phyloP scores from a whole-genome alignment of 2,888 invertebrate genomes.

The Melieria omissa region DNA sequence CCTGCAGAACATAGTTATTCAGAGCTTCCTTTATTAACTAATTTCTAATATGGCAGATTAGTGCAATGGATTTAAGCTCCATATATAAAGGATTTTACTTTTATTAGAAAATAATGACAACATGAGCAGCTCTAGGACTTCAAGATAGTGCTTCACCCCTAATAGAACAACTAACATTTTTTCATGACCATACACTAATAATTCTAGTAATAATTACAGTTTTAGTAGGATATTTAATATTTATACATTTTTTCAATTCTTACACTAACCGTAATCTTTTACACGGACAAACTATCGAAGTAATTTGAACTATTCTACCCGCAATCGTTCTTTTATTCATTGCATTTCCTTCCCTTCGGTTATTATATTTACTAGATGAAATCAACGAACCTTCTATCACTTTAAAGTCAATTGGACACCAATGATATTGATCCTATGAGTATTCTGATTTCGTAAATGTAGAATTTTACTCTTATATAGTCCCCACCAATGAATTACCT shows the following conservation, averaged over 20 bases:
- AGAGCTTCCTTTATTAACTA: conserved; percentile 71
- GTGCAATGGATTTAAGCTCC: conserved; percentile 76
- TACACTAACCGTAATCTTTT: conserved; percentile 71
- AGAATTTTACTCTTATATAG: conserved; percentile 75
- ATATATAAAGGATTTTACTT: conserved; percentile 73
- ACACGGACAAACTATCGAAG: conserved; percentile 68
- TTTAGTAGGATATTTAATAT: conserved; percentile 71
- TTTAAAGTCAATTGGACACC: conserved; percentile 74
- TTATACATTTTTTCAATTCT: conserved; percentile 70
- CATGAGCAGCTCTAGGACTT: conserved; percentile 71
- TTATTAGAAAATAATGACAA: conserved; percentile 71
- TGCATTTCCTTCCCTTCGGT: conserved; percentile 64
- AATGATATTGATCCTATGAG: conserved; percentile 78
- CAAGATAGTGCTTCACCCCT: conserved; percentile 74
- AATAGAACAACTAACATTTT: conserved; percentile 76
- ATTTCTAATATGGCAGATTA: conserved; percentile 74
- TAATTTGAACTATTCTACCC: conserved; percentile 74
- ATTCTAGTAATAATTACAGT: conserved; percentile 73
- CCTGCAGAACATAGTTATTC: conserved; percentile 72
- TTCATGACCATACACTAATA: conserved; percentile 73
- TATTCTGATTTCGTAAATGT: conserved; percentile 72
- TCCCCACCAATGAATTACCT: conserved; percentile 66
- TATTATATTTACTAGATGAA: conserved; percentile 74
- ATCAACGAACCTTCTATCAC: conserved; percentile 71
- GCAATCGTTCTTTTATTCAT: conserved; percentile 70